phyloP scores from a whole-genome alignment of 2,888 invertebrate genomes.

The Auanema sp. region DNA sequence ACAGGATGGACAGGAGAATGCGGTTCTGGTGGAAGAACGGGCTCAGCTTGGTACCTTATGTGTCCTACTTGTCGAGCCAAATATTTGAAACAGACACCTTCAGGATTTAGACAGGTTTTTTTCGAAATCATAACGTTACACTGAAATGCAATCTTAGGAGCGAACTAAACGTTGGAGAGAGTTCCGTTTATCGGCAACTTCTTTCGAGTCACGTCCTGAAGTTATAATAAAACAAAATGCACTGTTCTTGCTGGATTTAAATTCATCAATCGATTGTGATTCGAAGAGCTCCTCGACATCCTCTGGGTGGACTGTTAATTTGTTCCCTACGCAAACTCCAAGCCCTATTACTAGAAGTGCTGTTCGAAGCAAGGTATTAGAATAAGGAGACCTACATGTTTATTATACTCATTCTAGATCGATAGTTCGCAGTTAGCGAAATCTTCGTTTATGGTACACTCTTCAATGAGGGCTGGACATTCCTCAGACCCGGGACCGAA shows the following conservation, averaged over 20 bases:
- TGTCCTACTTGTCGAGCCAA: slow-evolving; percentile 88
- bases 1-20: slow-evolving; percentile 86
- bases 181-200: slow-evolving; percentile 44
- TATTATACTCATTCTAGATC: slow-evolving; percentile 8
- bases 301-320: slow-evolving; percentile 70
- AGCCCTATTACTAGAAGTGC: slow-evolving; percentile 35
- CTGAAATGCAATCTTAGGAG: slow-evolving; percentile 22
- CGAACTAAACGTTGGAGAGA: slow-evolving; percentile 50
- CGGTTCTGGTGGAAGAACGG: slow-evolving; percentile 80
- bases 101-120: slow-evolving; percentile 43
- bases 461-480: slow-evolving; percentile 52
- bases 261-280: slow-evolving; percentile 45
- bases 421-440: slow-evolving; percentile 21
- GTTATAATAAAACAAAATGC: slow-evolving; percentile 84
- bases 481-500: slow-evolving; percentile 61
- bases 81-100: slow-evolving; percentile 68
- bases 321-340: slow-evolving; percentile 47
- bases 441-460: slow-evolving; percentile 31
- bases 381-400: neutral
- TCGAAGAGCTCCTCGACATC: slow-evolving; percentile 52
- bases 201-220: slow-evolving; percentile 47
- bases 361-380: slow-evolving; percentile 18
- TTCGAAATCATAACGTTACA: neutral
- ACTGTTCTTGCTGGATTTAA: slow-evolving; percentile 83
- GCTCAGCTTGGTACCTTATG: slow-evolving; percentile 78